These are phyloP conservation scores for Chloebia gouldiae DNA, from an alignment of 2,113 vertebrate species.

Conservation along the genomic window DNA sequence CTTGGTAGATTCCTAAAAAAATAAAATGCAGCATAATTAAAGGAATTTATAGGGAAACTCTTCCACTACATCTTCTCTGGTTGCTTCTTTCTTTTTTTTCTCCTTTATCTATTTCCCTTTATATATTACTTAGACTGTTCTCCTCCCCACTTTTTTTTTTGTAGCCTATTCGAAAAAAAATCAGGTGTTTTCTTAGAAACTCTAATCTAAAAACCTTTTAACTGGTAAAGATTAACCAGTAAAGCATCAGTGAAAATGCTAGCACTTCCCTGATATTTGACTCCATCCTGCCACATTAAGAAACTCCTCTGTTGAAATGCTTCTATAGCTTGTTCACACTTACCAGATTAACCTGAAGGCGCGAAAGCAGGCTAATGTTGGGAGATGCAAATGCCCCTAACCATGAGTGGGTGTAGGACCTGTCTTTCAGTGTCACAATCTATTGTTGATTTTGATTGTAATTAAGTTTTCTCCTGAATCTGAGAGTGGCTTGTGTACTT, in stretches of 20 bases:
- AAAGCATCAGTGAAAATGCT: neutral
- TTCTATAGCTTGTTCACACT: neutral
- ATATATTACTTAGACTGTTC: neutral
- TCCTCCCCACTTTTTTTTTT: neutral
- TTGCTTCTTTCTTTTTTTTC: neutral
- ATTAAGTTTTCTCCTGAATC: neutral
- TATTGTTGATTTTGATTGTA: neutral
- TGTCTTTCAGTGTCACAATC: neutral
- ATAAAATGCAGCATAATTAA: neutral
- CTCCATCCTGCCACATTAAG: neutral
- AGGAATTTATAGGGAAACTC: neutral
- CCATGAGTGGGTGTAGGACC: neutral
- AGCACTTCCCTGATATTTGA: neutral
- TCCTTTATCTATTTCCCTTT: neutral
- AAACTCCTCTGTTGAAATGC: neutral
- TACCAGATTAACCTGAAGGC: neutral
- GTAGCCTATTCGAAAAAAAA: neutral
- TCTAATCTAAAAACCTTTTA: neutral
- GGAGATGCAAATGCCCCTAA: neutral
- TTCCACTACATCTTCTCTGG: neutral
- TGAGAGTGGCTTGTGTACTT: neutral
- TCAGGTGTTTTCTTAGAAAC: neutral
- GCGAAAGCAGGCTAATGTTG: neutral
- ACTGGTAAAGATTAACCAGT: conserved; percentile 37
- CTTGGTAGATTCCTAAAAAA: neutral